phyloP scores from a whole-genome alignment of 2,888 invertebrate genomes.

The Ectemnius lituratus region DNA sequence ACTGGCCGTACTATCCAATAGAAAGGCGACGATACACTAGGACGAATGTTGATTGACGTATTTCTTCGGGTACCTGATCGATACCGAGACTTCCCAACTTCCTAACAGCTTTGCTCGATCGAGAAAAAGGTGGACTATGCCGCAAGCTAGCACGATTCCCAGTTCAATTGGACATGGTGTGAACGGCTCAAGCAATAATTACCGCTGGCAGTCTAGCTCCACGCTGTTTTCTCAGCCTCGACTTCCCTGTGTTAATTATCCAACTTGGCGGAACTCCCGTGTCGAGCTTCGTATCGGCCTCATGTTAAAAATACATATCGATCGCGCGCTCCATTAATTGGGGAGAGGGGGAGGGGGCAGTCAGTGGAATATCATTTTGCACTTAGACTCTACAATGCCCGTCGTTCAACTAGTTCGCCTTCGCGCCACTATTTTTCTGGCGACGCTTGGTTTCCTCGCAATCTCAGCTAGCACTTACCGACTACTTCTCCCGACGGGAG shows the following conservation, averaged over 20 bases:
- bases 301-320: conserved; percentile 8
- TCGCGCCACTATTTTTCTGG: background rate
- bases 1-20: background rate
- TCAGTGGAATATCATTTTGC: conserved; percentile 4
- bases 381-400: background rate
- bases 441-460: background rate
- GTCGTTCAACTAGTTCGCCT: background rate
- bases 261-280: conserved; percentile 6
- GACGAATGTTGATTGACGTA: background rate
- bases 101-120: too few relatives aligned
- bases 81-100: background rate
- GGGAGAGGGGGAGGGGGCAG: background rate
- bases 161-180: too few relatives aligned
- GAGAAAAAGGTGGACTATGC: too few relatives aligned
- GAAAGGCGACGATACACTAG: background rate
- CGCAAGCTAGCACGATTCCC: too few relatives aligned
- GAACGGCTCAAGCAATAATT: background rate
- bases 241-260: conserved; percentile 2
- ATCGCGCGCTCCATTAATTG: conserved; percentile 7
- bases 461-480: background rate
- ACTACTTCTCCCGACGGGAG: background rate
- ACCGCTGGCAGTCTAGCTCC: background rate
- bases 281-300: background rate
- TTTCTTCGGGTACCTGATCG: background rate
- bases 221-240: background rate